Evolutionary conservation across 2,888 invertebrate species (phyloP).

Genomic region (Lepidochitona cinerea): DNA sequence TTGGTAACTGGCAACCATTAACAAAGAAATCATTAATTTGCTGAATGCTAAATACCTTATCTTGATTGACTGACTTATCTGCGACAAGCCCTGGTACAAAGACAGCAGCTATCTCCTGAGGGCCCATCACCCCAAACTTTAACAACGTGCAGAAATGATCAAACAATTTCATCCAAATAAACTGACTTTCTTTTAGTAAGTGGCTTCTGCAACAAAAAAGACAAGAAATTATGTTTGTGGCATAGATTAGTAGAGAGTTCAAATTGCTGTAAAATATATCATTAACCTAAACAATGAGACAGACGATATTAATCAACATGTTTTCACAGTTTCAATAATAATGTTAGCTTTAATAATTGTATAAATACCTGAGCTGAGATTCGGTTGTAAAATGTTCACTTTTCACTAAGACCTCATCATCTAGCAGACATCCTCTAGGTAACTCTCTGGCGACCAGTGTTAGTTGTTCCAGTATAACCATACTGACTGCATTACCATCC

Average conservation of each 20-base stretch:
- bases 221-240: too few relatives aligned
- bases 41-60: too few relatives aligned
- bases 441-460: conserved; percentile 46
- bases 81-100: conserved; percentile 58
- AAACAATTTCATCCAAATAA: conserved; percentile 52
- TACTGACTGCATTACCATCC: conserved; percentile 52
- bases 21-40: too few relatives aligned
- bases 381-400: not conserved
- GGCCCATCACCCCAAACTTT: conserved; percentile 48
- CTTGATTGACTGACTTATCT: conserved; percentile 44
- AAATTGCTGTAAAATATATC: too few relatives aligned
- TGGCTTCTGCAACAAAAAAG: too few relatives aligned
- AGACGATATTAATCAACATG: too few relatives aligned
- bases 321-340: too few relatives aligned
- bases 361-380: not conserved
- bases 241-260: too few relatives aligned
- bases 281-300: too few relatives aligned
- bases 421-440: conserved; percentile 49
- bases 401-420: conserved; percentile 40
- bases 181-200: conserved; percentile 43
- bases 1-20: too few relatives aligned
- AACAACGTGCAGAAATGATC: conserved; percentile 48
- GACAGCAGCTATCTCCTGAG: conserved; percentile 53
- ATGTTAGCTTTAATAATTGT: too few relatives aligned
- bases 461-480: conserved; percentile 58